phyloP scores from a whole-genome alignment of 2,888 invertebrate genomes.

The Caenorhabditis zanzibari region DNA sequence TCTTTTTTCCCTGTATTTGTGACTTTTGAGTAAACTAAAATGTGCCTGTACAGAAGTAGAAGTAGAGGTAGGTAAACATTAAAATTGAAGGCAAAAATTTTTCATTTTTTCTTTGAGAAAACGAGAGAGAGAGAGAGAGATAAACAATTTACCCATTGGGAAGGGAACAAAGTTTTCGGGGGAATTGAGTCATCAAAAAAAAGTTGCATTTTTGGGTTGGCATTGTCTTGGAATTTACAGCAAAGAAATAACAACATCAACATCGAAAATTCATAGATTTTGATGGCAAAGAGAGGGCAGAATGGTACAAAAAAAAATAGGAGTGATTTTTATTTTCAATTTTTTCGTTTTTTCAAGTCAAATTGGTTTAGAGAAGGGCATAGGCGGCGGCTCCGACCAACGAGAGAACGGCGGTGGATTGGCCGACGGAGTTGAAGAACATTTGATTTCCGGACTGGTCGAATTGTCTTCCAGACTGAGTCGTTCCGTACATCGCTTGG shows the following conservation, averaged over 20 bases:
- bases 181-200: slow-evolving; percentile 23
- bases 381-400: slow-evolving; percentile 54
- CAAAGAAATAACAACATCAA: not conserved
- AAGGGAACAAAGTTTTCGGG: not conserved
- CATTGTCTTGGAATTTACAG: not conserved
- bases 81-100: not conserved
- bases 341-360: not conserved
- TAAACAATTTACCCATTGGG: slow-evolving; percentile 46
- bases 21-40: slow-evolving; percentile 5
- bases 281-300: not conserved
- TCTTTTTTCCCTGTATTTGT: not conserved
- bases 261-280: not conserved
- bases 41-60: not conserved
- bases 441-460: slow-evolving; percentile 52
- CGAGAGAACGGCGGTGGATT: slow-evolving; percentile 47
- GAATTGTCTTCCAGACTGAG: slow-evolving; percentile 58
- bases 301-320: not conserved
- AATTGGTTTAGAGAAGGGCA: slow-evolving; percentile 54
- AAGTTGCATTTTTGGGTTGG: slow-evolving; percentile 19
- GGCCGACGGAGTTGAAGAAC: slow-evolving; percentile 55
- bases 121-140: slow-evolving; percentile 10
- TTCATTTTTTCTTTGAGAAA: not conserved
- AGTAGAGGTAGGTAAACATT: not conserved
- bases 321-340: not conserved
- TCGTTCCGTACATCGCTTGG: slow-evolving; percentile 56